Conservation (phyloP, 2,113 vertebrate species). For the Lontra canadensis region DNA sequence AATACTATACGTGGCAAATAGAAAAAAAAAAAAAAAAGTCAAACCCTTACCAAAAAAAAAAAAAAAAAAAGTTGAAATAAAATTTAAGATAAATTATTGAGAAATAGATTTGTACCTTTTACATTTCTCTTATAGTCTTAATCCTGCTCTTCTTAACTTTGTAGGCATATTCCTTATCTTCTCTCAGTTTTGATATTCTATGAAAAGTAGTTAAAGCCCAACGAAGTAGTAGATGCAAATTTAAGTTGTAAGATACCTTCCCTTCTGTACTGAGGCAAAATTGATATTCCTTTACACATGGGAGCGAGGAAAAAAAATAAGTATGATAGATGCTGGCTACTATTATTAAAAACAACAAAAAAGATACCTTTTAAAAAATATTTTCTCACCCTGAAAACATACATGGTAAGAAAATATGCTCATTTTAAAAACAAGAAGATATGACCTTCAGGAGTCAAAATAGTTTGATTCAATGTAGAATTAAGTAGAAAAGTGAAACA, state of each 20-base stretch:
- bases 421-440: not conserved
- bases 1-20: not conserved
- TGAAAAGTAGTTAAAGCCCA: not conserved
- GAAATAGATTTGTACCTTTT: not conserved
- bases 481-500: not conserved
- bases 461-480: not conserved
- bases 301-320: not conserved
- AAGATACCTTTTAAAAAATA: not conserved
- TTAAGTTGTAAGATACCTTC: not conserved
- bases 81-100: not conserved
- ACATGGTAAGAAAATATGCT: not conserved
- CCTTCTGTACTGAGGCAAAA: not conserved
- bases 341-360: not conserved
- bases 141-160: not conserved
- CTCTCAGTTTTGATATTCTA: not conserved
- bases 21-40: not conserved
- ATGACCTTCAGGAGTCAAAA: not conserved
- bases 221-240: not conserved
- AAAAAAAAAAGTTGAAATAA: not conserved
- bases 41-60: not conserved
- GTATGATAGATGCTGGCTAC: not conserved
- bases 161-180: not conserved
- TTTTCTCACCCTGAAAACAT: not conserved
- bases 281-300: not conserved
- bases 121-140: not conserved